Percentiles rank a stretch among this genome's conserved stretches.
phyloP scores from a whole-genome alignment of 1,140 invertebrate genomes.

The Andrena cerasifolii region DNA sequence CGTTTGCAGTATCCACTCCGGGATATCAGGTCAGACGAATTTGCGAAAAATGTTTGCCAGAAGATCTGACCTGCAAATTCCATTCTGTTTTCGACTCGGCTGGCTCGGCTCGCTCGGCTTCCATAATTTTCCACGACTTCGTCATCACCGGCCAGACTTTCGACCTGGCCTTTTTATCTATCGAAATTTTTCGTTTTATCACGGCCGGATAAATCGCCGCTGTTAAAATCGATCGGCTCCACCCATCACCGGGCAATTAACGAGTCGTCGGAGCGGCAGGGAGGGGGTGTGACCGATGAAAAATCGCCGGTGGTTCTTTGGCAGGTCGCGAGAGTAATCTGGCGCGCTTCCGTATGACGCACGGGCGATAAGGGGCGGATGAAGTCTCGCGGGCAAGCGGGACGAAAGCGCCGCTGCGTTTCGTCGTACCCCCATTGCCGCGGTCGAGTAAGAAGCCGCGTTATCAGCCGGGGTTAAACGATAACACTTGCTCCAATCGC shows the following conservation, averaged over 20 bases:
- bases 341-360: background rate
- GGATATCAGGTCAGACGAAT: too few species aligned
- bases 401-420: background rate
- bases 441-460: background rate
- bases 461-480: background rate
- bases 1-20: too few species aligned
- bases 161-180: background rate
- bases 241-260: background rate
- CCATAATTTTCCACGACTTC: background rate
- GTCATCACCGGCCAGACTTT: background rate
- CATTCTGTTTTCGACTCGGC: too few species aligned
- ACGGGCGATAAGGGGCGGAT: slow-evolving; percentile 1
- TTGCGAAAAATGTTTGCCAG: too few species aligned
- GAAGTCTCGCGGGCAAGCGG: background rate
- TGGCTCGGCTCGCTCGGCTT: too few species aligned
- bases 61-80: too few species aligned
- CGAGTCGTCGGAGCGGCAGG: too few species aligned
- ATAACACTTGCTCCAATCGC: slow-evolving; percentile 1
- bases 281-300: background rate
- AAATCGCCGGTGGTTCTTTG: background rate
- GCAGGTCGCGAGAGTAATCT: background rate
- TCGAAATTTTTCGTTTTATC: background rate
- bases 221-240: background rate
- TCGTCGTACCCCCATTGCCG: background rate
- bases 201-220: background rate